Evolutionary conservation across 2,113 vertebrate genomes (phyloP).

Genomic region (Zapus hudsonius): DNA sequence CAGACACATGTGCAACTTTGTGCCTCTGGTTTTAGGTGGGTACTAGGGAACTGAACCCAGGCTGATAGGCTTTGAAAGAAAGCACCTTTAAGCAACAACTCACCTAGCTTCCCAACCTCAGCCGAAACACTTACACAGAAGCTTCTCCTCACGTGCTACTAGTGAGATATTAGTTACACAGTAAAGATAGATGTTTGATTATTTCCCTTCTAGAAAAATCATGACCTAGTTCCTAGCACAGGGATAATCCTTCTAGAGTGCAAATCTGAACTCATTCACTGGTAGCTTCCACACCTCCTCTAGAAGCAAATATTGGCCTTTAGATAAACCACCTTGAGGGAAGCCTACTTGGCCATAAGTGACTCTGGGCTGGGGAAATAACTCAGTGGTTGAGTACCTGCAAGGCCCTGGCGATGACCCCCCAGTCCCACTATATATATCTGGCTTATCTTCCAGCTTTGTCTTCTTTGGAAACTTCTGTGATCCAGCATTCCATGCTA

Average conservation of each 20-base stretch:
- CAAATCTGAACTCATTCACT: background rate
- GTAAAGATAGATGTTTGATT: background rate
- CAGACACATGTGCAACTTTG: too few relatives aligned
- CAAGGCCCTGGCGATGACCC: background rate
- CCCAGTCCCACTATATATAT: too few relatives aligned
- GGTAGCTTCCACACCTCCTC: background rate
- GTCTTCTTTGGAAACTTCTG: constrained; percentile 25
- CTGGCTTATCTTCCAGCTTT: background rate
- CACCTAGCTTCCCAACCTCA: too few relatives aligned
- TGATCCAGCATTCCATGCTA: background rate
- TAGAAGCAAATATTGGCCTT: background rate
- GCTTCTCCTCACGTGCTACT: background rate
- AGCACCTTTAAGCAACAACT: too few relatives aligned
- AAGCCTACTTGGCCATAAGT: background rate
- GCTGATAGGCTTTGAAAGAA: too few relatives aligned
- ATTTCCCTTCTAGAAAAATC: background rate
- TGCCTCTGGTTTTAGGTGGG: too few relatives aligned
- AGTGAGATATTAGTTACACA: background rate
- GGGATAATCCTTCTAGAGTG: background rate
- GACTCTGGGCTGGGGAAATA: background rate
- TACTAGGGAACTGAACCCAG: too few relatives aligned
- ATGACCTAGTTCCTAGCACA: background rate
- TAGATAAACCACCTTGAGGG: background rate
- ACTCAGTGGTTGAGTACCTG: background rate
- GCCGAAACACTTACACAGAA: background rate